Evolutionary conservation across 2,888 invertebrate species (phyloP), one percentile per base, ranked within the genome.

Genomic region (Clistopyga incitator): DNA sequence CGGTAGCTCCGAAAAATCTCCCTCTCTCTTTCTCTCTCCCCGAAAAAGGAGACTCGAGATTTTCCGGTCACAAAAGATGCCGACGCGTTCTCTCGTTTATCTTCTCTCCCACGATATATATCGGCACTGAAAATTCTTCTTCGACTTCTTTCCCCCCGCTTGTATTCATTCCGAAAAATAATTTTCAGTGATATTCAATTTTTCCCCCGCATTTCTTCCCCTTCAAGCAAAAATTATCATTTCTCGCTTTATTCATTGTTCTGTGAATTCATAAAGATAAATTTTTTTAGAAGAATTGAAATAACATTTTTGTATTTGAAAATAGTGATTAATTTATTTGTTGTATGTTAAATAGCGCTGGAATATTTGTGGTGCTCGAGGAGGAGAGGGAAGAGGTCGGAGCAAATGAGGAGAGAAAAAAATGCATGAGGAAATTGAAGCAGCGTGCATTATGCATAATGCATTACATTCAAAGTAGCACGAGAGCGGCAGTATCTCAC

Each of bases 1-100:
- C 34, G 38, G 59, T 75, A 54, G 70, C 61, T 15, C 45, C 65
- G 54, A 71, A 72, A 68, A 29, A 38, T 38, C n/a, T n/a, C n/a
- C n/a, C n/a, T 61, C 6, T 15, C 29, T 38, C 29, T 59, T 15
- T 15, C 61, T 38, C 59, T 34, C 6, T n/a, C 47, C 29, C 38
- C n/a, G 25, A 15, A 10, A 38, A 75, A 64, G 54, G n/a, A 45
- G 70, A 45, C 75, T 23, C 56, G 70, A 29, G 38, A 68, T 64
- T 64, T 72, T 34, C 38, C 15, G 67, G 29, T 75, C 75, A 64
- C 75, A 64, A 70, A 75, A 75, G 59, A 61, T 75, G 18, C 75
- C 61, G 70, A 76, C 68, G 64, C 74, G 64, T 38, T 38, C n/a
- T 68, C 54, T 64, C 70, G 47, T 81, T 71, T 71, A 75, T 71